Evolutionary conservation across 1,140 invertebrate species (phyloP).

Genomic region (Coptotermes formosanus): DNA sequence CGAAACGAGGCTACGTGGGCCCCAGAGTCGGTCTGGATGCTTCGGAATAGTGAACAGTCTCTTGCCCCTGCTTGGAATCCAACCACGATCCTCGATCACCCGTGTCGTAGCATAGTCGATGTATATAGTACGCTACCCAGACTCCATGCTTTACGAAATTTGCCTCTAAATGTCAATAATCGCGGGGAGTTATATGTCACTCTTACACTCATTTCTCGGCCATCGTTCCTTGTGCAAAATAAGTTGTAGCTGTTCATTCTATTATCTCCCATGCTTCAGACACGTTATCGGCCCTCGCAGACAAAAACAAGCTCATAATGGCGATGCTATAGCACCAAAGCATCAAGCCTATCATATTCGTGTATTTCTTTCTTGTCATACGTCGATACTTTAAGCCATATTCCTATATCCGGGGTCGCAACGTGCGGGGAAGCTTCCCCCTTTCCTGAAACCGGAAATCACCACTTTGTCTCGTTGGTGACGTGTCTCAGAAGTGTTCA

Average conservation of each 20-base stretch:
- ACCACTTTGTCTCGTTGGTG: conserved; percentile 27
- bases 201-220: too few species aligned
- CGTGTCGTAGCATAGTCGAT: too few species aligned
- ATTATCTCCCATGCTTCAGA: neutral
- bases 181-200: too few species aligned
- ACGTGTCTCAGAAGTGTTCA: neutral
- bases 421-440: neutral
- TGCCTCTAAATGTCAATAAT: too few species aligned
- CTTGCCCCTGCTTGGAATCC: too few species aligned
- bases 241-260: neutral
- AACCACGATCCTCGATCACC: too few species aligned
- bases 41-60: too few species aligned
- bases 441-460: conserved; percentile 20
- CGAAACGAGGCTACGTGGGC: too few species aligned
- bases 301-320: conserved; percentile 14
- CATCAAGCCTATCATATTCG: neutral
- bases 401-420: neutral
- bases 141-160: too few species aligned
- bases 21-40: too few species aligned
- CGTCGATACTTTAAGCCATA: neutral
- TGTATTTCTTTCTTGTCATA: neutral
- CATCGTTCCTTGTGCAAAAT: neutral
- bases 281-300: neutral
- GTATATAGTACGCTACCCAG: too few species aligned
- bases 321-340: neutral